phyloP scores from a whole-genome alignment of 2,888 invertebrate genomes.

The Heterodera filipjevi region DNA sequence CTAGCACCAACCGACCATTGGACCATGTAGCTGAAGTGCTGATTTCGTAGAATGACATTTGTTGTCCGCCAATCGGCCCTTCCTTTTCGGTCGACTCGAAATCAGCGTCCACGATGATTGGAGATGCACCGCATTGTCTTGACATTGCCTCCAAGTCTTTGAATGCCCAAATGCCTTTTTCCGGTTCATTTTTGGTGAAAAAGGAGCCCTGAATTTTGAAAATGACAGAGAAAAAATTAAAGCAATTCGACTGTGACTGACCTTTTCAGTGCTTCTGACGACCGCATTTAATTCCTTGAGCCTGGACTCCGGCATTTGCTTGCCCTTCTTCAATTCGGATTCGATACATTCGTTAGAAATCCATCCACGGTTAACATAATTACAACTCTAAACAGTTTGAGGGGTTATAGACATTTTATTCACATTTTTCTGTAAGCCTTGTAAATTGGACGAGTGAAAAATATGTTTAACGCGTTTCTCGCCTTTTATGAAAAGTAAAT shows the following conservation, averaged over 20 bases:
- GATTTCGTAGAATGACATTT: constrained; percentile 81
- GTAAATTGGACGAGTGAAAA: neutral
- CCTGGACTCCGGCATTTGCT: constrained; percentile 73
- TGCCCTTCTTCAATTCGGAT: constrained; percentile 74
- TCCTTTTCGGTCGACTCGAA: constrained; percentile 68
- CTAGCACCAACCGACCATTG: constrained; percentile 89
- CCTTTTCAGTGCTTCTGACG: constrained; percentile 78
- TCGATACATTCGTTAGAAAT: constrained; percentile 74
- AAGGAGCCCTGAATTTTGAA: constrained; percentile 66
- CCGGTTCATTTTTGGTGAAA: constrained; percentile 77
- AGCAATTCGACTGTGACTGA: constrained; percentile 64
- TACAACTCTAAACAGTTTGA: constrained; percentile 75
- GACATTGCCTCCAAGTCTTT: constrained; percentile 85
- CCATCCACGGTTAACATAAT: constrained; percentile 94
- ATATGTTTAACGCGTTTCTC: no score
- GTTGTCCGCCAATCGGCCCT: constrained; percentile 91
- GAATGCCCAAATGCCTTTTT: constrained; percentile 74
- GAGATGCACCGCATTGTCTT: constrained; percentile 73
- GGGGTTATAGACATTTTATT: no score
- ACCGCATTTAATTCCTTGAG: constrained; percentile 78
- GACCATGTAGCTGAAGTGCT: constrained; percentile 86
- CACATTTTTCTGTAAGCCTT: no score
- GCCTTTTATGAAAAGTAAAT: no score
- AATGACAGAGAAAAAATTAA: neutral
- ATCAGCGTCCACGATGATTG: constrained; percentile 82